These are phyloP conservation scores for Enteromius trimaculatus DNA, from an alignment of 2,797 vertebrate species.

Conservation along the genomic window DNA sequence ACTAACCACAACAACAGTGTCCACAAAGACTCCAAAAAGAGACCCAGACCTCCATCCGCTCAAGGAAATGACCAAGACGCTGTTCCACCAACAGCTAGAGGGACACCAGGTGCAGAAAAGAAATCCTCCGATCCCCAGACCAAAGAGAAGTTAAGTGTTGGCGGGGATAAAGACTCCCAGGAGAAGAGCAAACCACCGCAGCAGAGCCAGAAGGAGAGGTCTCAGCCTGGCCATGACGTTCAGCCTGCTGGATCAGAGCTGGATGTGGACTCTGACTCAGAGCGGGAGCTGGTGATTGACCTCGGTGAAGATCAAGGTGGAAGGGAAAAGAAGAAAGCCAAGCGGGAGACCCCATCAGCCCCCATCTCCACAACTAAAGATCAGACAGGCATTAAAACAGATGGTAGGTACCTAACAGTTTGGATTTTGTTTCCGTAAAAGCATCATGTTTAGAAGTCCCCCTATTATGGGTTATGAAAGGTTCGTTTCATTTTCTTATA, in stretches of 20 bases:
- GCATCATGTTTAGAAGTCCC: not conserved
- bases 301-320: slow-evolving; percentile 91
- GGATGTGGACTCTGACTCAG: slow-evolving; percentile 93
- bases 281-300: slow-evolving; percentile 96
- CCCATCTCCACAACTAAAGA: slow-evolving; percentile 79
- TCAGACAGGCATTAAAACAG: slow-evolving; percentile 77
- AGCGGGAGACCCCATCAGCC: slow-evolving; percentile 78
- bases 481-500: too few species aligned
- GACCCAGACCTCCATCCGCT: slow-evolving; percentile 72
- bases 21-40: slow-evolving; percentile 87
- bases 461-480: too few species aligned
- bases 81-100: slow-evolving; percentile 62
- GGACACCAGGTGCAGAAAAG: slow-evolving; percentile 70
- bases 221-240: slow-evolving; percentile 85
- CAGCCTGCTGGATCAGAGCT: slow-evolving; percentile 79
- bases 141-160: slow-evolving; percentile 83
- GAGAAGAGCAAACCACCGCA: slow-evolving; percentile 83
- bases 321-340: slow-evolving; percentile 87
- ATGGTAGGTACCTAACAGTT: slow-evolving; percentile 76
- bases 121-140: slow-evolving; percentile 71
- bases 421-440: not conserved
- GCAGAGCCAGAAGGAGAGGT: slow-evolving; percentile 81
- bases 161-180: slow-evolving; percentile 81
- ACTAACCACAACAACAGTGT: slow-evolving; percentile 83
- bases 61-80: slow-evolving; percentile 84